These are phyloP conservation scores for Acropora tenuis DNA, from an alignment of 64 coral and sea anemone genomes.

Conservation along the genomic window DNA sequence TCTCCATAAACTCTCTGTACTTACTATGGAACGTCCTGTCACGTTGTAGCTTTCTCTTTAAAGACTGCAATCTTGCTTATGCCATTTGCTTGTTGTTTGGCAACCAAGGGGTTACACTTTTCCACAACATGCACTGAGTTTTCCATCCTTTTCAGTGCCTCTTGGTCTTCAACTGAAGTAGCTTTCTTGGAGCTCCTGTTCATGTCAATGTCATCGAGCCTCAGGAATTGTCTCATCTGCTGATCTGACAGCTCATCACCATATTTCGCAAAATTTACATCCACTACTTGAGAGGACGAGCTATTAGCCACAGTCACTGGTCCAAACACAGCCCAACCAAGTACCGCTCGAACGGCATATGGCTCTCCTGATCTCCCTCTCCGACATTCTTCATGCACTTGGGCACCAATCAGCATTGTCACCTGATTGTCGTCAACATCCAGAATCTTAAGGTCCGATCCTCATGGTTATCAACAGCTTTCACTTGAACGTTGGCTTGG, in stretches of 20 bases:
- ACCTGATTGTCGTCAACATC: conserved; percentile 8
- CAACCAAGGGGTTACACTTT: too few relatives aligned
- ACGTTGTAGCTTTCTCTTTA: too few relatives aligned
- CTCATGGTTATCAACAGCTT: conserved; percentile 15
- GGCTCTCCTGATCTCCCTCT: conserved; percentile 50
- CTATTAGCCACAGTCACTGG: conserved; percentile 34
- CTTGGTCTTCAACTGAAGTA: conserved; percentile 63
- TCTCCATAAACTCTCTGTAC: not conserved
- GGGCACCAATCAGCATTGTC: conserved; percentile 52
- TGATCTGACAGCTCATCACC: conserved; percentile 44
- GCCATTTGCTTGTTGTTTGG: too few relatives aligned
- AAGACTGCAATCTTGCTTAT: too few relatives aligned
- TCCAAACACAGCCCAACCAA: conserved; percentile 69
- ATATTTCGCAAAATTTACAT: conserved; percentile 70
- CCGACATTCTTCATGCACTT: conserved; percentile 31
- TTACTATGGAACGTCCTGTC: too few relatives aligned
- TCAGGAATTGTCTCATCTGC: conserved; percentile 67
- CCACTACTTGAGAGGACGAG: conserved; percentile 19
- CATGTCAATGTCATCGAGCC: conserved; percentile 51
- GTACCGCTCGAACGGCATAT: conserved; percentile 67
- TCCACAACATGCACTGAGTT: not conserved
- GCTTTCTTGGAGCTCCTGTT: conserved; percentile 26
- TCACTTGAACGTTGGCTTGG: conserved; percentile 4
- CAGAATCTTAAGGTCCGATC: conserved; percentile 4
- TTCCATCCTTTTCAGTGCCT: conserved; percentile 31